These are phyloP conservation scores for Agriotes lineatus DNA, from an alignment of 2,888 invertebrate species.

Conservation along the genomic window DNA sequence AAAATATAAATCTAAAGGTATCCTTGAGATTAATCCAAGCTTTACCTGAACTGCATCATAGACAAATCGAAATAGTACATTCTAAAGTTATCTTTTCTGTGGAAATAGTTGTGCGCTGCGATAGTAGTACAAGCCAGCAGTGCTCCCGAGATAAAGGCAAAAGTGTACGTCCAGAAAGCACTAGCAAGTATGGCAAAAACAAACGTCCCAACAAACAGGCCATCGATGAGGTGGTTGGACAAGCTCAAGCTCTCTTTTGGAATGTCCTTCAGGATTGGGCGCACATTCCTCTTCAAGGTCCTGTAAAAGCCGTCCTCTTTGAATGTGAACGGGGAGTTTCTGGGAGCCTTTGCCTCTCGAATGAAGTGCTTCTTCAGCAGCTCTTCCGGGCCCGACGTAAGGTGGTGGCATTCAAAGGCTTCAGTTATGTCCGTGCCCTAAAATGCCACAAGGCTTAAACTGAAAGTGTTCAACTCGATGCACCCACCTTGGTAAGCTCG, in stretches of 20 bases:
- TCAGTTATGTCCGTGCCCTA: constrained; percentile 76
- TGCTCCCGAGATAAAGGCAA: constrained; percentile 69
- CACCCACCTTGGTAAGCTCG: constrained; percentile 74
- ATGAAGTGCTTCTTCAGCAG: constrained; percentile 76
- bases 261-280: constrained; percentile 69
- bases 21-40: constrained; percentile 29
- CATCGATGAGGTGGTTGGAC: constrained; percentile 65
- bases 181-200: constrained; percentile 58
- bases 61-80: constrained; percentile 84
- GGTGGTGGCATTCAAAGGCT: constrained; percentile 81
- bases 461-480: too few species aligned
- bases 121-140: constrained; percentile 72
- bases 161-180: constrained; percentile 61
- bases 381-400: constrained; percentile 69
- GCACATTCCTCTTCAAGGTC: constrained; percentile 72
- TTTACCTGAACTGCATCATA: constrained; percentile 75
- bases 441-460: neutral
- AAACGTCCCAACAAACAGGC: constrained; percentile 60
- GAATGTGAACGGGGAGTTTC: constrained; percentile 81
- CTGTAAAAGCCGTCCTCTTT: constrained; percentile 80
- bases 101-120: constrained; percentile 83
- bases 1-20: neutral
- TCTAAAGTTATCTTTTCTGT: constrained; percentile 80
- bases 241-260: constrained; percentile 61
- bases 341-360: constrained; percentile 71